Evolutionary conservation across 2,888 invertebrate genomes (phyloP).

Genomic region (Cephus sareptanus): DNA sequence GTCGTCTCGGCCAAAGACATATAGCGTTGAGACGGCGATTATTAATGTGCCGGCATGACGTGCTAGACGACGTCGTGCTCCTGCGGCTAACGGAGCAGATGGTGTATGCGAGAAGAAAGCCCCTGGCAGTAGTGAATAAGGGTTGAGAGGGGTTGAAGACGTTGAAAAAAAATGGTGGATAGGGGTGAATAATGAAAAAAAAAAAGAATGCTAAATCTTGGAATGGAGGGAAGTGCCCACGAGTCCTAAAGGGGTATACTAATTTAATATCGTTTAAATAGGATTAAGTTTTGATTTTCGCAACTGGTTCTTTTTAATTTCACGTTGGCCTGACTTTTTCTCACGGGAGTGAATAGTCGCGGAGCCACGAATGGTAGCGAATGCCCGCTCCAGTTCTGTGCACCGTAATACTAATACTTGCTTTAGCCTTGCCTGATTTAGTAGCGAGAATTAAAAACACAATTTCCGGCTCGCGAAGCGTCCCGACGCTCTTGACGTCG

Average conservation of each 20-base stretch:
- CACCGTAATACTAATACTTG: constrained; percentile 54
- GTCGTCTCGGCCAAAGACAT: too few species aligned
- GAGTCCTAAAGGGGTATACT: constrained; percentile 45
- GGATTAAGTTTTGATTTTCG: constrained; percentile 45
- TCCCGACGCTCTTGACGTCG: constrained; percentile 16
- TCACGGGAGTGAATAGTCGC: neutral
- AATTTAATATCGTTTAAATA: constrained; percentile 52
- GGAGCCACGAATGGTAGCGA: neutral
- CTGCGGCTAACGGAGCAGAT: constrained; percentile 22
- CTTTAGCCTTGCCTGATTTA: constrained; percentile 55
- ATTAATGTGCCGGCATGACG: neutral
- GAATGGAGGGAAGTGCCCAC: constrained; percentile 6
- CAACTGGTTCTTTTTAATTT: constrained; percentile 8
- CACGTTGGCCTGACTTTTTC: neutral
- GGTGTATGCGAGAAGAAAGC: neutral
- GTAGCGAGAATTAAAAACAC: constrained; percentile 56
- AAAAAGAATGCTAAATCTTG: too few species aligned
- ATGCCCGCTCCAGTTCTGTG: neutral
- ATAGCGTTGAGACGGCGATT: neutral
- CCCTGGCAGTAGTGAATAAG: too few species aligned
- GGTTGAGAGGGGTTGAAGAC: too few species aligned
- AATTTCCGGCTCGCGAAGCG: constrained; percentile 43
- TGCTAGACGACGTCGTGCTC: constrained; percentile 18
- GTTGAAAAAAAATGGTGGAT: too few species aligned
- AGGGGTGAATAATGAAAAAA: too few species aligned